Base-by-base conservation (phyloP, 2,113 vertebrate genomes). In the Labeo rohita region DNA sequence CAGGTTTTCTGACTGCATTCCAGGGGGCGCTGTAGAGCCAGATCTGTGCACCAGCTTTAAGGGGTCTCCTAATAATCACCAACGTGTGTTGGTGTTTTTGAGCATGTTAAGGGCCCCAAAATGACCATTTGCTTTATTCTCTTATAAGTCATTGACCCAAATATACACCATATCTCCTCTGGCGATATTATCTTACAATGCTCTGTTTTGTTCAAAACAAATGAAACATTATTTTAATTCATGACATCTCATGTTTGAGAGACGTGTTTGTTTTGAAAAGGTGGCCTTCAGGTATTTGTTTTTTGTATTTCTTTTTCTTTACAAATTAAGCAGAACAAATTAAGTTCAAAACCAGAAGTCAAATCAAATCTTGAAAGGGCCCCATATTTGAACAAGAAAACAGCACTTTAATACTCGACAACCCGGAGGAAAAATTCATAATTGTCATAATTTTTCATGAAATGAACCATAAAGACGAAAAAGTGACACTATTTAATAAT, bases 401-500 rank as follows among this genome's bases (percentile, higher is more conserved):
- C 84, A 90, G 90, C 91, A 92, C 85, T 95, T 95, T 83, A n/a
- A 74, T 73, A 63, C 91, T 94, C 94, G 94, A 95, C 92, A 93
- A 70, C 94, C 95, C 94, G 90, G 88, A 95, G 94, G 95, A 96
- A 93, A 96, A 95, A 94, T 94, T 94, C 93, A 95, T 97, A 97
- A 98, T 97, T 98, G 97, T 95, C 96, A 95, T 96, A 87, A 97
- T 98, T 97, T 97, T 96, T 98, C 95, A 96, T 94, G 93, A 95
- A 93, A 93, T 96, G 95, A 96, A 96, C 94, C 93, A 95, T 96
- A 96, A 96, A 97, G 95, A 93, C 93, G 92, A 95, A 96, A 95
- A 97, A 97, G 95, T 96, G 96, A 96, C 96, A 95, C 93, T 94
- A 93, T 96, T 98, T 94, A 98, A 98, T 98, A 97, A 98, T 99